phyloP scores from a whole-genome alignment of 2,888 invertebrate genomes.

The Electrophaes corylata region DNA sequence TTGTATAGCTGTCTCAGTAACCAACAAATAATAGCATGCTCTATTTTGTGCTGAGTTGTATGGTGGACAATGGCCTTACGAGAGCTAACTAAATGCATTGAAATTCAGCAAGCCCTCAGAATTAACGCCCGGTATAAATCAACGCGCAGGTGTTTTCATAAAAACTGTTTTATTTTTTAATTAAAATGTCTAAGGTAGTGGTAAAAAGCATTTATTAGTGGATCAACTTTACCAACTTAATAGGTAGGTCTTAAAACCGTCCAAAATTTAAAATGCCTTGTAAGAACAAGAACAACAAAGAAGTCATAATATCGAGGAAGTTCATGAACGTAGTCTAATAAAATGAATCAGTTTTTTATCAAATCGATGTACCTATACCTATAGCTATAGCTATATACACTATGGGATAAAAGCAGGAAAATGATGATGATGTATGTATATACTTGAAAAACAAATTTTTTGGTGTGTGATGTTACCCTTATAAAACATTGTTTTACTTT shows the following conservation, averaged over 20 bases:
- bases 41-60: neutral
- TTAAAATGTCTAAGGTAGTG: slow-evolving; percentile 13
- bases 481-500: slow-evolving; percentile 7
- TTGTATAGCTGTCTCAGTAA: too few relatives aligned
- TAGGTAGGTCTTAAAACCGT: neutral
- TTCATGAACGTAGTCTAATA: too few relatives aligned
- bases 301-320: too few relatives aligned
- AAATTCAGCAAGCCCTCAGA: slow-evolving; percentile 16
- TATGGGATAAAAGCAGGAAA: too few relatives aligned
- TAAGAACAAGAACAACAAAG: too few relatives aligned
- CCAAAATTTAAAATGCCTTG: too few relatives aligned
- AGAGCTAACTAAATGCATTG: slow-evolving; percentile 12
- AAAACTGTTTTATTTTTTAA: slow-evolving; percentile 21
- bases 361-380: too few relatives aligned
- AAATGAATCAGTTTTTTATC: too few relatives aligned
- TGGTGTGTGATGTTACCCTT: neutral
- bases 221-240: neutral
- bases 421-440: neutral
- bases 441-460: neutral
- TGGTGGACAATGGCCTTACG: neutral
- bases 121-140: slow-evolving; percentile 17
- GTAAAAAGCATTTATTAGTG: neutral
- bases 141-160: slow-evolving; percentile 18
- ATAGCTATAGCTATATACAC: too few relatives aligned
- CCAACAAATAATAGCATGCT: neutral